Base-by-base conservation (phyloP, 2,888 invertebrate species). In the Sipha maydis region DNA sequence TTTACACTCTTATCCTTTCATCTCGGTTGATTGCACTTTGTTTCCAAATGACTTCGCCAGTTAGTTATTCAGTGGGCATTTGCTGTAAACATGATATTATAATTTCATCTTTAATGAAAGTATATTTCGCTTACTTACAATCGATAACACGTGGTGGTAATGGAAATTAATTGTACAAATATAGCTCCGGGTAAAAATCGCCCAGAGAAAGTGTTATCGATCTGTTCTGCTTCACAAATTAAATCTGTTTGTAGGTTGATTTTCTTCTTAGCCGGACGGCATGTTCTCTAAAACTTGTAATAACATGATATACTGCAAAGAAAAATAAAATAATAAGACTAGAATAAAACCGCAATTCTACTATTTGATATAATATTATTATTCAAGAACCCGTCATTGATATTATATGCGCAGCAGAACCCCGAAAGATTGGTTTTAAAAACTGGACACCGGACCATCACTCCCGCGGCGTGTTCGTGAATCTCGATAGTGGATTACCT, bases 401-500 rank as follows among this genome's bases (percentile, higher is more conserved):
- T 75, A 54, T 41, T 9, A 41, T 14, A 69, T 1, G 28, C 73
- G 75, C 9, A 21, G 48, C 83, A 56, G 83, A 69, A 75, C 83
- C 67, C 34, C 73, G 21, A 28, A 76, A 31, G 84, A 75, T 17
- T 61, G 56, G 25, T 61, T 28, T 31, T 3, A 85, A 78, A 25
- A 85, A 85, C 85, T 69, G 77, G 85, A 78, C 69, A 48, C 31
- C 48, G 14, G n/a, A 4, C 7, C n/a, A 5, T 11, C 19, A n/a
- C 38, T 7, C 21, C 9, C n/a, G 48, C 48, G 48, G 48, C n/a
- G 73, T 75, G 84, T 75, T 84, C 75, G 76, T 84, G 84, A 84
- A 84, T 85, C 84, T 67, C 69, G 48, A 48, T 34, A 69, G 78
- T 69, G 69, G 85, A 48, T 78, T 69, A 78, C 85, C 85, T 85